Base-by-base conservation (phyloP, 2,113 vertebrate genomes). In the Natator depressus region DNA sequence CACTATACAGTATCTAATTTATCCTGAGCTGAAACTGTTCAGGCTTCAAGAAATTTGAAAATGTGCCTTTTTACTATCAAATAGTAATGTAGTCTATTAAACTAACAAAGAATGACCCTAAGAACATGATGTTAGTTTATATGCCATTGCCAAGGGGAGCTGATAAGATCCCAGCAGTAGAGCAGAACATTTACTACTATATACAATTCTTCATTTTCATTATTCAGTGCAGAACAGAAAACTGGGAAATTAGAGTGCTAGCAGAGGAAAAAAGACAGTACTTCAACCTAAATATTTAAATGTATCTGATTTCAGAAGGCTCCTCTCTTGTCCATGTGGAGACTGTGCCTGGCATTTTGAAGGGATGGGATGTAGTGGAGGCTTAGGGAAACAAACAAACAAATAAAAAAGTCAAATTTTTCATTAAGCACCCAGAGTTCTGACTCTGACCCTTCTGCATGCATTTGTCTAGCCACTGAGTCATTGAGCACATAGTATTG, bases 401-500 rank as follows among this genome's bases (percentile, higher is more conserved):
- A 90, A 88, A 72, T 24, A 90, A 80, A 72, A 72, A 38, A 72
- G 19, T 38, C 65, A 1, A 12, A 42, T 49, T 89, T 89, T 93
- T 85, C 50, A 16, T 94, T 95, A 96, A 96, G 81, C 92, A 95
- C 59, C 82, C 89, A 78, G 90, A 89, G 81, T 89, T 96, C 93
- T 97, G 88, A 82, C 92, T 87, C 72, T 95, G 87, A 91, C 85
- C 82, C 76, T 96, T 93, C 87, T 86, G 93, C 95, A 53, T 1
- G 0, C 10, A 1, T 95, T 97, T 98, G 96, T 98, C 94, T 98
- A 75, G 81, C 97, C 97, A 97, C 96, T 98, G 97, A 98, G 97
- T 98, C 98, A 98, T 96, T 96, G 97, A 96, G 96, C 95, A 96
- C 97, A 85, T 88, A 98, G 98, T 97, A 98, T 98, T 98, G 96